Evolutionary conservation across 1,140 invertebrate genomes (phyloP), one percentile per base, ranked within the genome.

Genomic region (Prorops nasuta): DNA sequence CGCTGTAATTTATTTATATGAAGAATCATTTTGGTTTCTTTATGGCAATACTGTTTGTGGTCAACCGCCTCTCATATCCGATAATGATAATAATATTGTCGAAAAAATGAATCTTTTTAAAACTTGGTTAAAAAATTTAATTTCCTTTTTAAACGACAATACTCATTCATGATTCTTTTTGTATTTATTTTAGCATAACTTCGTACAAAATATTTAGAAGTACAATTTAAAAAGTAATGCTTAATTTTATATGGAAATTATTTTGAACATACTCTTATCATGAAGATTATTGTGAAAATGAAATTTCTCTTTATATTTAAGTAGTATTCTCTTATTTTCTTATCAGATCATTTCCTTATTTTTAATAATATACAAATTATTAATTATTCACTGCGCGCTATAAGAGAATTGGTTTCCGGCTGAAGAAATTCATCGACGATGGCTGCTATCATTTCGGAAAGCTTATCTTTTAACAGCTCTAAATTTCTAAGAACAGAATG

Each of bases 351-450:
- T 15, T n/a, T n/a, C n/a, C n/a, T n/a, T n/a, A n/a, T n/a, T n/a
- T n/a, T n/a, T n/a, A n/a, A n/a, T n/a, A n/a, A n/a, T n/a, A 40
- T 48, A 12, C 6, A 19, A 45, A 32, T 40, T 14, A 20, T n/a
- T 45, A 51, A 15, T 64, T 57, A 71, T 21, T 55, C 51, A 55
- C 58, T 60, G 14, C 72, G 68, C 36, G 81, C 56, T 49, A 85
- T 80, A 2, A 94, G 75, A n/a, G 81, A 78, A 74, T 93, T 89
- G 54, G 83, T 70, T 51, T 85, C 76, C 0, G 93, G 93, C 68
- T 94, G 83, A 41, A 94, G 80, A 57, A 94, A 88, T 66, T 95
- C 89, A 31, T 84, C 72, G 10, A 93, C 82, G 44, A 94, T 84
- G 34, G 83, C 86, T 17, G 84, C 71, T 6, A 95, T 86, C 84